phyloP scores from a whole-genome alignment of 2,888 invertebrate genomes.

The Xestoiulus laeticollis region DNA sequence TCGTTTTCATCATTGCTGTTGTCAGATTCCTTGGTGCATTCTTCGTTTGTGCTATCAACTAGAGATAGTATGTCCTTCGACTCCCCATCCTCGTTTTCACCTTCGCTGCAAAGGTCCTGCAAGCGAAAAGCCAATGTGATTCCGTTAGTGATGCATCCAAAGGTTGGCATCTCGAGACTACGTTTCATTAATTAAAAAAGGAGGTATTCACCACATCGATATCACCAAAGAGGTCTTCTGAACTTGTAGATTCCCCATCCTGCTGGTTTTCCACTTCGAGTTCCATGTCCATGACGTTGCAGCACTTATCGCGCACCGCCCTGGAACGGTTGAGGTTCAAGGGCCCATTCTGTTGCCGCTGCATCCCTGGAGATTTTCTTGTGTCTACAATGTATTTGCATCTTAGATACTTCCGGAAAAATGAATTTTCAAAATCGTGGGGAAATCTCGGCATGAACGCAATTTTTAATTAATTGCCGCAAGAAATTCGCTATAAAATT shows the following conservation, averaged over 20 bases:
- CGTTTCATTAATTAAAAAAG: no score
- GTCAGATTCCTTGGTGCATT: conserved; percentile 58
- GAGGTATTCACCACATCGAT: neutral
- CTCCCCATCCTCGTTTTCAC: conserved; percentile 58
- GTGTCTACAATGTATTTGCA: no score
- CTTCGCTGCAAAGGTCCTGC: conserved; percentile 58
- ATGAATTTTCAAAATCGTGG: no score
- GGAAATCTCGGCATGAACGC: neutral
- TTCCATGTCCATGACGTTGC: conserved; percentile 36
- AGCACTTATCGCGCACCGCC: conserved; percentile 46
- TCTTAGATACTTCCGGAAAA: no score
- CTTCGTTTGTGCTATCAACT: conserved; percentile 49
- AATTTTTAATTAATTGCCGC: no score
- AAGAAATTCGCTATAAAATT: no score
- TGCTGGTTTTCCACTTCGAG: conserved; percentile 47
- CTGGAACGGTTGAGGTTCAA: conserved; percentile 3
- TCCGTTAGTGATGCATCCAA: no score
- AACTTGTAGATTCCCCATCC: conserved; percentile 48
- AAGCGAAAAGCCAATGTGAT: neutral
- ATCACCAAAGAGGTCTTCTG: conserved; percentile 36
- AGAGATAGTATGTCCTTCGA: conserved; percentile 55
- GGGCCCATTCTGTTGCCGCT: neutral
- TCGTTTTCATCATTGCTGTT: conserved; percentile 74
- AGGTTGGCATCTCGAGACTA: no score
- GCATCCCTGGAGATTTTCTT: neutral